Evolutionary conservation across 2,888 invertebrate genomes (phyloP).

Genomic region (Acleris sparsana): DNA sequence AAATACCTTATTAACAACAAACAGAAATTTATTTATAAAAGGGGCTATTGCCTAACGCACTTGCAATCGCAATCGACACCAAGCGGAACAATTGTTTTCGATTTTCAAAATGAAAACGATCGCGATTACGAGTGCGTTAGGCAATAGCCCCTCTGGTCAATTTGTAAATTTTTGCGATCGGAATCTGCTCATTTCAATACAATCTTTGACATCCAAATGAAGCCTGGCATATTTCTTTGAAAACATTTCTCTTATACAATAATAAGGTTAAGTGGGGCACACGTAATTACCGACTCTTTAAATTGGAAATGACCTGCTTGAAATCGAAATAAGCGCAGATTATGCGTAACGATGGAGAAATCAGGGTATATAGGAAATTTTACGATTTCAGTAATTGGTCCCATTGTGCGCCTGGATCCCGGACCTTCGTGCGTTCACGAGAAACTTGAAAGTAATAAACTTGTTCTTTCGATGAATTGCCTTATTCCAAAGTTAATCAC

Average conservation of each 20-base stretch:
- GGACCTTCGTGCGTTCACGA: constrained; percentile 59
- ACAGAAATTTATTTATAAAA: too few relatives aligned
- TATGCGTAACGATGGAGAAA: constrained; percentile 55
- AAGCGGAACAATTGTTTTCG: too few relatives aligned
- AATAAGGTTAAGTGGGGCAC: constrained; percentile 14
- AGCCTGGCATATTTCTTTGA: neutral
- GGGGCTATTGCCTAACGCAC: too few relatives aligned
- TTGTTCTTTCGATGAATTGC: constrained; percentile 72
- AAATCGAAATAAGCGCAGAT: constrained; percentile 42
- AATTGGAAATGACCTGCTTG: constrained; percentile 33
- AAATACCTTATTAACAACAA: too few relatives aligned
- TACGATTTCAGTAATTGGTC: constrained; percentile 68
- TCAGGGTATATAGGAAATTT: constrained; percentile 55
- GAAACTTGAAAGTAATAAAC: constrained; percentile 72
- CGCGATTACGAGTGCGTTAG: too few relatives aligned
- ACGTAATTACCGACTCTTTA: constrained; percentile 30
- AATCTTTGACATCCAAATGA: constrained; percentile 11
- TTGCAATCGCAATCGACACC: too few relatives aligned
- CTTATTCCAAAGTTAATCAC: constrained; percentile 71
- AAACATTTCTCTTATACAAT: constrained; percentile 1
- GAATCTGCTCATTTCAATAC: constrained; percentile 2
- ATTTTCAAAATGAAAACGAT: too few relatives aligned
- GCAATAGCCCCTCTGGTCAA: too few relatives aligned
- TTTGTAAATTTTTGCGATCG: neutral
- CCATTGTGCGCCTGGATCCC: constrained; percentile 63